Conservation (phyloP, 2,888 invertebrate species). For the Zaprionus obscuricornis region DNA sequence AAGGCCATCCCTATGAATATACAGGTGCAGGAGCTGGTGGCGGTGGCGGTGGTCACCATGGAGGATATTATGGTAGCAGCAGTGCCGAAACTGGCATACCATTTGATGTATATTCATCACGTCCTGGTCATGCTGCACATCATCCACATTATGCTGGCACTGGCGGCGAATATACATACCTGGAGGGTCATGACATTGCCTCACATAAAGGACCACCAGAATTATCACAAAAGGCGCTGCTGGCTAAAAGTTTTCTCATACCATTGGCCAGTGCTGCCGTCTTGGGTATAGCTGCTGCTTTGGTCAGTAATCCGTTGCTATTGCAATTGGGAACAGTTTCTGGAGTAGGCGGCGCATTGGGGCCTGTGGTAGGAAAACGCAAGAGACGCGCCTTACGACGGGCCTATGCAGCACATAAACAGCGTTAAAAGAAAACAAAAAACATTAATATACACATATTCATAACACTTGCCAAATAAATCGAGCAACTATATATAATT, state of each 20-base stretch:
- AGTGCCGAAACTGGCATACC: conserved; percentile 72
- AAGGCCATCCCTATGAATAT: conserved; percentile 66
- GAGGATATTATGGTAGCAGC: conserved; percentile 61
- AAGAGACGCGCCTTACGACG: conserved; percentile 59
- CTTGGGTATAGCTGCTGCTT: conserved; percentile 91
- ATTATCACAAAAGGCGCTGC: conserved; percentile 75
- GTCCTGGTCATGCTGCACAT: conserved; percentile 45
- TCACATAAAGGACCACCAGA: conserved; percentile 73
- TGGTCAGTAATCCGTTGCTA: conserved; percentile 90
- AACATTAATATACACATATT: neutral
- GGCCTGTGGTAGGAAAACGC: conserved; percentile 73
- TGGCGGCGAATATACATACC: conserved; percentile 75
- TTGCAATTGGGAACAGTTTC: conserved; percentile 90
- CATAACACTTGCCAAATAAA: conserved; percentile 24
- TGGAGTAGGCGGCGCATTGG: conserved; percentile 85
- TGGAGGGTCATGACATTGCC: conserved; percentile 59
- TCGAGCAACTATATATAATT: neutral
- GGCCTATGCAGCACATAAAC: conserved; percentile 26
- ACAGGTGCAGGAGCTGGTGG: conserved; percentile 8
- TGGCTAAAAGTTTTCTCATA: conserved; percentile 86
- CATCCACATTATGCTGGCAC: conserved; percentile 64
- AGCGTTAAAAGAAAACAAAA: neutral
- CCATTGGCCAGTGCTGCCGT: conserved; percentile 92
- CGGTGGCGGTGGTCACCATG: conserved; percentile 76
- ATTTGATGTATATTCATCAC: conserved; percentile 78